Evolutionary conservation across 2,888 invertebrate genomes (phyloP).

Genomic region (Marronus borbonicus): DNA sequence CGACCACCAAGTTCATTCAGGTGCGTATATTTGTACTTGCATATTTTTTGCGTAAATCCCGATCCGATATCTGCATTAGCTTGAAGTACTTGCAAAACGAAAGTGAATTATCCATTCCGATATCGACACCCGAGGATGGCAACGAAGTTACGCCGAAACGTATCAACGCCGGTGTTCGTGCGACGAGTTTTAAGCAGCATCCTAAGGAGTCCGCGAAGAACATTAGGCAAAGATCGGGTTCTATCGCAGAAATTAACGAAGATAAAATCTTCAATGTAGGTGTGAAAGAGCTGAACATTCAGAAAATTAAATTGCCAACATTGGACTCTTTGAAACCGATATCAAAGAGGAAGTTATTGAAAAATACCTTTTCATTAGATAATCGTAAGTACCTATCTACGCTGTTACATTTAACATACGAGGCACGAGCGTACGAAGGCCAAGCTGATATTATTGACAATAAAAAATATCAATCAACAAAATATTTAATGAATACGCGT

Average conservation of each 20-base stretch:
- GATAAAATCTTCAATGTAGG: slow-evolving; percentile 68
- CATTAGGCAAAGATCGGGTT: slow-evolving; percentile 62
- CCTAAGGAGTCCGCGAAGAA: slow-evolving; percentile 62
- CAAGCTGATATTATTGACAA: too few species aligned
- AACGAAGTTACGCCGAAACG: slow-evolving; percentile 44
- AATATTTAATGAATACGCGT: too few species aligned
- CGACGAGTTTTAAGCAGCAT: slow-evolving; percentile 55
- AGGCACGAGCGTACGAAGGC: too few species aligned
- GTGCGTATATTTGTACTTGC: slow-evolving; percentile 68
- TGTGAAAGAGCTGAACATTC: slow-evolving; percentile 63
- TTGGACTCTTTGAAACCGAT: slow-evolving; percentile 71
- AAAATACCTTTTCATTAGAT: slow-evolving; percentile 67
- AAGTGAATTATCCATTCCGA: slow-evolving; percentile 64
- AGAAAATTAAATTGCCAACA: slow-evolving; percentile 73
- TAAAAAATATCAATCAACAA: too few species aligned
- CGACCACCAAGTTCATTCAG: slow-evolving; percentile 86
- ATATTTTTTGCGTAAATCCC: background rate
- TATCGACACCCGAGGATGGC: slow-evolving; percentile 56
- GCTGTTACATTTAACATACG: too few species aligned
- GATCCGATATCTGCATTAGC: slow-evolving; percentile 67
- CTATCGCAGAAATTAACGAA: slow-evolving; percentile 66
- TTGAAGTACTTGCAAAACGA: slow-evolving; percentile 78
- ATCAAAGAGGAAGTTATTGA: slow-evolving; percentile 70
- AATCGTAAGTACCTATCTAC: slow-evolving; percentile 62
- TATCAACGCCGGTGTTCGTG: background rate